Base-by-base conservation (phyloP, 2,888 invertebrate genomes). In the Nemoura dubitans region DNA sequence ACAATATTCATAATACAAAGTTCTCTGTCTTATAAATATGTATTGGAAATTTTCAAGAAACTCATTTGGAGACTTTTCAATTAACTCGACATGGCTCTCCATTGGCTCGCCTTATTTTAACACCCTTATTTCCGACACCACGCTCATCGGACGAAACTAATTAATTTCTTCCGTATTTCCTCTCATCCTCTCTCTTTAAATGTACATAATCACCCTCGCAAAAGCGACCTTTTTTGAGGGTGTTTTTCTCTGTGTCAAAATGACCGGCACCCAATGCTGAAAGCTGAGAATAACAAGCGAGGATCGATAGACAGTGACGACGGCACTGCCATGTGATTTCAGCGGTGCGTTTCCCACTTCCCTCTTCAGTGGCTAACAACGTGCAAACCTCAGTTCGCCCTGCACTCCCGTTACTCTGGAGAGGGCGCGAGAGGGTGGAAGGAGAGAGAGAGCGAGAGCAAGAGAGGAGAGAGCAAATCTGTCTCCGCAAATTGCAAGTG, bases 231-330 rank as follows among this genome's bases (percentile, higher is more conserved):
- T 16, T 6, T 78, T 78, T 78, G 26, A 6, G 28, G 26, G 78
- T 27, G 78, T 78, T 78, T 78, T 78, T 78, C 59, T 59, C 14
- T 59, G 59, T 59, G 59, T 59, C 59, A 59, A 59, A 59, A 59
- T 59, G 59, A 59, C 59, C 59, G 21, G 59, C 59, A 21, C 16
- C 16, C 59, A 21, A 21, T 14, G 78, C 78, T 78, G 28, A 78
- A 27, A 78, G 78, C n/a, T 6, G 30, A 81, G 81, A 81, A 81
- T 81, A 81, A 30, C 81, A 81, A 29, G 81, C 29, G 81, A 1
- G 26, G 81, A 81, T 81, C 81, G 81, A 81, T 81, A 81, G 28
- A 7, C 59, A 59, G 59, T 59, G 59, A 59, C 59, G 59, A 59
- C 59, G 30, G 81, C 26, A 6, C 5, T n/a, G 30, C 28, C 81